Percentiles rank a stretch among this genome's conserved stretches.
Evolutionary conservation across 2,888 invertebrate species (phyloP).

Genomic region (Cataglyphis altisquamis): DNA sequence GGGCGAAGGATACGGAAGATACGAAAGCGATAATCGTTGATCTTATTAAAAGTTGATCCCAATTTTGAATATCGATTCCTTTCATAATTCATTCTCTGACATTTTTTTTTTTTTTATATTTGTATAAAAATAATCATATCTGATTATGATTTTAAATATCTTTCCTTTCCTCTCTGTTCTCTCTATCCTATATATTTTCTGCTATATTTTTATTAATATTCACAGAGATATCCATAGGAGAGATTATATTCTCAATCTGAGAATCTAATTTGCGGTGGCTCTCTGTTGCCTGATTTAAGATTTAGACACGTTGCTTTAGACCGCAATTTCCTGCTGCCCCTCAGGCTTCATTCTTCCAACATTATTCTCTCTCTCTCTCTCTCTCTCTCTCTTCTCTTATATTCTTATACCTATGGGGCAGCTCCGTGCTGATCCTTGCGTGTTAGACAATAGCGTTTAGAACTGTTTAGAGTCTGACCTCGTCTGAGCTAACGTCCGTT

Average conservation of each 20-base stretch:
- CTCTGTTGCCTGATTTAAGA: slow-evolving; percentile 30
- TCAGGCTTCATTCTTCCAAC: slow-evolving; percentile 35
- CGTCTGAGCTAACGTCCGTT: slow-evolving; percentile 38
- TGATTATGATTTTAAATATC: neutral
- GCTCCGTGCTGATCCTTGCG: slow-evolving; percentile 62
- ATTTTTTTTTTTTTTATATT: neutral
- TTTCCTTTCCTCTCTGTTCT: neutral
- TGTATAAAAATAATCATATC: neutral
- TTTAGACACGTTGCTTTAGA: slow-evolving; percentile 31
- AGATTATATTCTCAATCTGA: slow-evolving; percentile 14
- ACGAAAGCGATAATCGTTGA: neutral
- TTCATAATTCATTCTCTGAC: neutral
- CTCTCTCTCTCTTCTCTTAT: neutral
- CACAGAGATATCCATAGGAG: neutral
- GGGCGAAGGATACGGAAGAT: neutral
- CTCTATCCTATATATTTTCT: neutral
- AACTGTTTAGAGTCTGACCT: slow-evolving; percentile 41
- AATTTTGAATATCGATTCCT: slow-evolving; percentile 14
- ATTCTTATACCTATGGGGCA: slow-evolving; percentile 44
- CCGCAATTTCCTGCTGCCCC: slow-evolving; percentile 41
- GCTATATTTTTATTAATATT: neutral
- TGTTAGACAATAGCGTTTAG: slow-evolving; percentile 63
- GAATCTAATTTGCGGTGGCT: slow-evolving; percentile 18
- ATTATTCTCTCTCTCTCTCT: neutral
- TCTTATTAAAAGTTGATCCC: neutral